phyloP scores from a whole-genome alignment of 2,888 invertebrate genomes.

The Pammene fasciana region DNA sequence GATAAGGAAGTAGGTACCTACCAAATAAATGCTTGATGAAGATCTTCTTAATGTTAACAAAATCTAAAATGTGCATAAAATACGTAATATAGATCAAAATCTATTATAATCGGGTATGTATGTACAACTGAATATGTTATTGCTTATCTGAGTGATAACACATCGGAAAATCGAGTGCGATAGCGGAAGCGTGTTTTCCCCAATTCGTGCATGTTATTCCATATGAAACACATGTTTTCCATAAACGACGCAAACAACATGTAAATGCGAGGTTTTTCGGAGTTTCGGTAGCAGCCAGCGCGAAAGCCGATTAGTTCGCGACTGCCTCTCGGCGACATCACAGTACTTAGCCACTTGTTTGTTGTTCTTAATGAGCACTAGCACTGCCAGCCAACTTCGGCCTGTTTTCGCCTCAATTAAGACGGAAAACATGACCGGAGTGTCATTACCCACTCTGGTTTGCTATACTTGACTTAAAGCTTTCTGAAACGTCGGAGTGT shows the following conservation, averaged over 20 bases:
- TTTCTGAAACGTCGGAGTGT: constrained; percentile 38
- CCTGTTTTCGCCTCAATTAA: constrained; percentile 79
- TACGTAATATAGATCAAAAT: neutral
- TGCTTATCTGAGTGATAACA: constrained; percentile 34
- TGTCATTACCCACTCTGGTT: constrained; percentile 63
- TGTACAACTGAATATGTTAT: constrained; percentile 17
- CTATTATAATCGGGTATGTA: neutral
- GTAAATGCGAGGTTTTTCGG: constrained; percentile 41
- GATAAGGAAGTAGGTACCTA: too few species aligned
- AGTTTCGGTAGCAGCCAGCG: constrained; percentile 54
- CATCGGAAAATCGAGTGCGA: constrained; percentile 39
- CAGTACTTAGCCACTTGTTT: constrained; percentile 78
- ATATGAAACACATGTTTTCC: constrained; percentile 40
- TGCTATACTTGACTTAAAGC: constrained; percentile 49
- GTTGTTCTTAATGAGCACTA: constrained; percentile 81
- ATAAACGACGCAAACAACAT: constrained; percentile 42
- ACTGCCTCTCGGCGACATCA: constrained; percentile 56
- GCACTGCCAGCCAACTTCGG: constrained; percentile 76
- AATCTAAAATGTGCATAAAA: too few species aligned
- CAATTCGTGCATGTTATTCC: constrained; percentile 35
- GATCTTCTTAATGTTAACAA: too few species aligned
- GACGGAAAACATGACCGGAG: constrained; percentile 76
- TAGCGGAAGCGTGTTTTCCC: constrained; percentile 32
- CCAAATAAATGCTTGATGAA: too few species aligned
- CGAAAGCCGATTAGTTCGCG: constrained; percentile 77